These are phyloP conservation scores for Ophonus ardosiacus DNA, from an alignment of 2,888 invertebrate species.

Conservation along the genomic window DNA sequence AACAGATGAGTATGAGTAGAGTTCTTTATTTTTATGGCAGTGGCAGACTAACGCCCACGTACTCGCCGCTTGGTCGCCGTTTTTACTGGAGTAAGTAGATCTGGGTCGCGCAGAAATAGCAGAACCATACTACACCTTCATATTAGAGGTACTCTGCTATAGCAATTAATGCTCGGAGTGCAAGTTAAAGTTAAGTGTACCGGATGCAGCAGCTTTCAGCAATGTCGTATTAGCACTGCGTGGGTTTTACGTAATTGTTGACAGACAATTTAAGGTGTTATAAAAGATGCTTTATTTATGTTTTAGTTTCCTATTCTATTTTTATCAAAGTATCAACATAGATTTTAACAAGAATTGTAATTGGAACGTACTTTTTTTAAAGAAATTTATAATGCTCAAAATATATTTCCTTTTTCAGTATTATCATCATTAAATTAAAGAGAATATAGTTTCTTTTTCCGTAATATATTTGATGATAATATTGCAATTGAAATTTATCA, in stretches of 20 bases:
- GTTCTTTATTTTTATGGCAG: conserved; percentile 33
- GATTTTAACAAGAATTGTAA: background rate
- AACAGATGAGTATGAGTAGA: background rate
- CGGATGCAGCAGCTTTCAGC: conserved; percentile 47
- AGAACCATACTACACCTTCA: conserved; percentile 39
- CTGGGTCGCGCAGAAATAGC: conserved; percentile 59
- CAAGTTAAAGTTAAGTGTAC: conserved; percentile 36
- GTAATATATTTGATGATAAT: too few relatives aligned
- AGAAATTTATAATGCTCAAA: too few relatives aligned
- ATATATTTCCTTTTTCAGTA: too few relatives aligned
- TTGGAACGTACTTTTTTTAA: too few relatives aligned
- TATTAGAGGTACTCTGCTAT: conserved; percentile 7
- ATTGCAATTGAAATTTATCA: too few relatives aligned
- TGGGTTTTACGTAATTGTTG: conserved; percentile 16
- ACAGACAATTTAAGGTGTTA: conserved; percentile 30
- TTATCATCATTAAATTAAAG: too few relatives aligned
- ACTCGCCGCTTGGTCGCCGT: conserved; percentile 31
- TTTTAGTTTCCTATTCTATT: conserved; percentile 4
- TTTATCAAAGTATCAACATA: conserved; percentile 6
- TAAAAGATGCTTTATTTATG: conserved; percentile 10
- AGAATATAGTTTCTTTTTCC: too few relatives aligned
- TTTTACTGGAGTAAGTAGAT: conserved; percentile 49
- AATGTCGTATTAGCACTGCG: conserved; percentile 20
- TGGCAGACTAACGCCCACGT: conserved; percentile 26
- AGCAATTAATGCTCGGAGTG: conserved; percentile 2